Evolutionary conservation across 2,888 invertebrate species (phyloP).

Genomic region (Drosophila kuntzei): DNA sequence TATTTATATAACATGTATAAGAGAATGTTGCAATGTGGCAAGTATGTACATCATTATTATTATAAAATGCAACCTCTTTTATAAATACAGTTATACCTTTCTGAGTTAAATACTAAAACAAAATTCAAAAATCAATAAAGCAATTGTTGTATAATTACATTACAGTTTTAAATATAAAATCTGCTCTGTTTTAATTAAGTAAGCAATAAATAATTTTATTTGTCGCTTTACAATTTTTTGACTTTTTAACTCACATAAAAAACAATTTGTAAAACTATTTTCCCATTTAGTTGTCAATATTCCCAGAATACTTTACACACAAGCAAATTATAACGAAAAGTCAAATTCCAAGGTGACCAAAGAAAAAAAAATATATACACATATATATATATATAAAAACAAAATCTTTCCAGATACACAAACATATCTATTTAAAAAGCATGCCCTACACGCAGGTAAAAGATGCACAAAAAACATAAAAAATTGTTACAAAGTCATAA

Average conservation of each 20-base stretch:
- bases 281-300: constrained; percentile 39
- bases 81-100: not conserved
- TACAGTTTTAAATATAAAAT: not conserved
- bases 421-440: constrained; percentile 46
- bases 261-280: constrained; percentile 7
- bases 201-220: constrained; percentile 25
- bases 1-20: constrained; percentile 22
- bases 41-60: constrained; percentile 1
- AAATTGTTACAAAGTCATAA: constrained; percentile 82
- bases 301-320: constrained; percentile 49
- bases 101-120: not conserved
- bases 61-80: not conserved
- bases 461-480: constrained; percentile 75
- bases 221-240: constrained; percentile 32
- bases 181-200: not conserved
- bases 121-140: not conserved
- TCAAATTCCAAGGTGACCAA: constrained; percentile 64
- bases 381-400: constrained; percentile 18
- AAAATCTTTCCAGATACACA: constrained; percentile 28
- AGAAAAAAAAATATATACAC: constrained; percentile 26
- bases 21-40: constrained; percentile 3
- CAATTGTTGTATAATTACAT: not conserved
- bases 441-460: constrained; percentile 50
- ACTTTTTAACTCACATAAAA: constrained; percentile 41
- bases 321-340: constrained; percentile 77